Evolutionary conservation across 2,113 vertebrate genomes (phyloP).

Genomic region (Hemibagrus wyckioides): DNA sequence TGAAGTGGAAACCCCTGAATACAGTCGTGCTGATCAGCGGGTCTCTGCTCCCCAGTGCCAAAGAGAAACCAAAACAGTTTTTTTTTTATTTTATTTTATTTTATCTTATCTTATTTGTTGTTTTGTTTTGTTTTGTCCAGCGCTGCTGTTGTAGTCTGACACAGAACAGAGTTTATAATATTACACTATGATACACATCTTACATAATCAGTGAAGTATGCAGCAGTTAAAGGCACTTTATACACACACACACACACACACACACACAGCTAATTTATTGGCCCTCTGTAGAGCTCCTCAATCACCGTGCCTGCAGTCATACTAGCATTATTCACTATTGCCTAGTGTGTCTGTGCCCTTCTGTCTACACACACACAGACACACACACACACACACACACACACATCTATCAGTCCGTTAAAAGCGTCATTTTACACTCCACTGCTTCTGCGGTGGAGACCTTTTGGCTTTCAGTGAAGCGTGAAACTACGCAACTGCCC

Average conservation of each 20-base stretch:
- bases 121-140: not conserved
- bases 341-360: not conserved
- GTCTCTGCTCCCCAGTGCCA: too few relatives aligned
- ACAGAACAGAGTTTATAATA: not conserved
- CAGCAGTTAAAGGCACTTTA: not conserved
- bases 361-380: not conserved
- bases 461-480: conserved; percentile 40
- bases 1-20: too few relatives aligned
- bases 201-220: not conserved
- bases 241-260: conserved; percentile 14
- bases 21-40: too few relatives aligned
- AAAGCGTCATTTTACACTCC: conserved; percentile 32
- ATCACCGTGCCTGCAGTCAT: not conserved
- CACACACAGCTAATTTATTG: not conserved
- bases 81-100: too few relatives aligned
- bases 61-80: too few relatives aligned
- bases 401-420: conserved; percentile 7
- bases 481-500: conserved; percentile 26
- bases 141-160: not conserved
- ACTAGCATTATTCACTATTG: not conserved
- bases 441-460: conserved; percentile 23
- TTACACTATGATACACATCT: not conserved
- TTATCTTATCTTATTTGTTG: too few relatives aligned
- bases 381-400: conserved; percentile 23
- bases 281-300: not conserved